Base-by-base conservation (phyloP, 2,797 vertebrate genomes). In the Geotrypetes seraphini region DNA sequence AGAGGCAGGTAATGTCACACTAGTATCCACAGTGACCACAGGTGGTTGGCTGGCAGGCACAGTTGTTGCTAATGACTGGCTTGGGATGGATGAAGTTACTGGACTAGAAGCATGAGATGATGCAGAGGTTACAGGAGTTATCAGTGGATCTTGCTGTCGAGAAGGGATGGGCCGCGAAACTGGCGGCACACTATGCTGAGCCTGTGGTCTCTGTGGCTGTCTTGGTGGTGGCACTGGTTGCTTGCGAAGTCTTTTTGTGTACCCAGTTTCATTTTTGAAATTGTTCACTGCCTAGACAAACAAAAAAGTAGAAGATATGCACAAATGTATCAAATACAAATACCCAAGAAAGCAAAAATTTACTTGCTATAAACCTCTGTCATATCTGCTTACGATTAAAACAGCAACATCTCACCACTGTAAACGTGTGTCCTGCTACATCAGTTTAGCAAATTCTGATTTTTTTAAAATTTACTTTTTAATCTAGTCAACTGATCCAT, bases 251-350 rank as follows among this genome's bases (percentile, higher is more conserved):
- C 63, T 75, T 60, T 90, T 92, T 1, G 73, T 73, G 49, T 80
- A 79, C 24, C 87, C 88, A 1, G 73, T 87, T 60, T 94, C 92
- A 14, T 94, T 99, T 63, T 88, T 91, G 65, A 90, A 99, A 59
- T 89, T 96, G 69, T 96, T 94, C 19, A 99, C 91, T 51, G 96
- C 91, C 96, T 99, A 25, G 0, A 28, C 12, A 18, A 16, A 33
- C 28, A 41, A 16, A 45, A 65, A 61, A 44, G 14, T 33, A 5
- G 20, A 1, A 5, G 1, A 4, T 20, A 50, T 19, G n/a, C n/a
- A n/a, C n/a, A n/a, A n/a, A n/a, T n/a, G n/a, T n/a, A n/a, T n/a
- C n/a, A n/a, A n/a, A n/a, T n/a, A n/a, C n/a, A n/a, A n/a, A n/a
- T n/a, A n/a, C n/a, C n/a, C n/a, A n/a, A n/a, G n/a, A n/a, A n/a